phyloP scores from a whole-genome alignment of 2,888 invertebrate species.

The Volucella zonaria region DNA sequence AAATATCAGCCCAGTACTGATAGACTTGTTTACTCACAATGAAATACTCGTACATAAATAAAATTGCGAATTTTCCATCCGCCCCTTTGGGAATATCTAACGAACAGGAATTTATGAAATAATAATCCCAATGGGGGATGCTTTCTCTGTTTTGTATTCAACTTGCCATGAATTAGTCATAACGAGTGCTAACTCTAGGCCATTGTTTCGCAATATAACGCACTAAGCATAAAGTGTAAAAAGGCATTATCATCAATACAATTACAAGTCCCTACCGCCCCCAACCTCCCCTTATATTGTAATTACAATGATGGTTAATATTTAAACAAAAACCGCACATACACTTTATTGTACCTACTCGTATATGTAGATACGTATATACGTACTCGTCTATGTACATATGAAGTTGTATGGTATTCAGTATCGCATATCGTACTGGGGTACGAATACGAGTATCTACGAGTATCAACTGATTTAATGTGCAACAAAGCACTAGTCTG shows the following conservation, averaged over 20 bases:
- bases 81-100: slow-evolving; percentile 41
- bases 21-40: no score
- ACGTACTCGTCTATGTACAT: no score
- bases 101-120: slow-evolving; percentile 30
- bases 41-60: not conserved
- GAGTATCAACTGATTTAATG: slow-evolving; percentile 40
- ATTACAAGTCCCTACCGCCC: slow-evolving; percentile 8
- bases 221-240: not conserved
- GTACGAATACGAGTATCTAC: not conserved
- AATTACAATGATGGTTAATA: slow-evolving; percentile 6
- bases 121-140: slow-evolving; percentile 44
- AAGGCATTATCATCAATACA: slow-evolving; percentile 33
- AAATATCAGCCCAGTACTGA: no score
- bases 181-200: slow-evolving; percentile 6
- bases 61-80: slow-evolving; percentile 1
- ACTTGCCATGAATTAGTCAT: slow-evolving; percentile 9
- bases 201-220: not conserved
- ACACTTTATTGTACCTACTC: not conserved
- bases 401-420: not conserved
- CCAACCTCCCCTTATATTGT: not conserved
- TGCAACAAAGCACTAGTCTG: slow-evolving; percentile 33
- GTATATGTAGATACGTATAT: not conserved
- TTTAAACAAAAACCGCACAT: slow-evolving; percentile 25
- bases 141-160: not conserved
- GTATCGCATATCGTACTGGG: slow-evolving; percentile 2